A percentile compares a stretch with the other conserved stretches of the same genome.
These are phyloP conservation scores for Eupelmus urozonus DNA, from an alignment of 2,888 invertebrate species.

Conservation along the genomic window DNA sequence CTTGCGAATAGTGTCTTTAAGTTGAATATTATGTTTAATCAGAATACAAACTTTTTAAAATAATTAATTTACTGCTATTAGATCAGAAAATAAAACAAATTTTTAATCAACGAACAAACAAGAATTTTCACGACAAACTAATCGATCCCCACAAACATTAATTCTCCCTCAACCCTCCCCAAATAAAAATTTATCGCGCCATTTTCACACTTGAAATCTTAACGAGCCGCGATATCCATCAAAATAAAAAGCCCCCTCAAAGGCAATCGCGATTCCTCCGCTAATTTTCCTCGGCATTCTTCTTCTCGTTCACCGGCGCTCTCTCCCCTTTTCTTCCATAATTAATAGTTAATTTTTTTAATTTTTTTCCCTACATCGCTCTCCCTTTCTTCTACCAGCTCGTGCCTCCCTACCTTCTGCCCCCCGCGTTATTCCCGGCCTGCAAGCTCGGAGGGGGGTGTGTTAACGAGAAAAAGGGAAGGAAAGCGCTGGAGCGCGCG, in stretches of 20 bases:
- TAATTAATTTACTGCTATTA: background rate
- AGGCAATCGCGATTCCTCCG: no score
- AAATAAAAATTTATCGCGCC: constrained; percentile 1
- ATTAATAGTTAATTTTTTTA: constrained; percentile 47
- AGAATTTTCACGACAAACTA: no score
- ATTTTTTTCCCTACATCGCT: background rate
- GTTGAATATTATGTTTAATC: no score
- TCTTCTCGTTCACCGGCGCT: background rate
- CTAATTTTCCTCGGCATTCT: background rate
- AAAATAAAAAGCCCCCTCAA: no score
- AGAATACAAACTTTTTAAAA: no score
- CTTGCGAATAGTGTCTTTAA: no score
- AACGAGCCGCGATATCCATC: no score
- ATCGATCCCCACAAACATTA: no score
- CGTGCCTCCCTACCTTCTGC: no score
- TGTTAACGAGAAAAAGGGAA: constrained; percentile 53
- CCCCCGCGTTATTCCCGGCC: background rate
- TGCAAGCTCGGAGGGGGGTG: constrained; percentile 19
- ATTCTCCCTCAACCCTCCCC: no score
- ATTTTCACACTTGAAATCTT: no score
- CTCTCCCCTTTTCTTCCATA: background rate
- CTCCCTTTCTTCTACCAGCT: background rate
- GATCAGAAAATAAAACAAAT: no score
- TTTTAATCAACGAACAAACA: background rate
- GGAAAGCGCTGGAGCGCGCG: constrained; percentile 29